Evolutionary conservation across 2,888 invertebrate genomes (phyloP).

Genomic region (Philereme vetulata): DNA sequence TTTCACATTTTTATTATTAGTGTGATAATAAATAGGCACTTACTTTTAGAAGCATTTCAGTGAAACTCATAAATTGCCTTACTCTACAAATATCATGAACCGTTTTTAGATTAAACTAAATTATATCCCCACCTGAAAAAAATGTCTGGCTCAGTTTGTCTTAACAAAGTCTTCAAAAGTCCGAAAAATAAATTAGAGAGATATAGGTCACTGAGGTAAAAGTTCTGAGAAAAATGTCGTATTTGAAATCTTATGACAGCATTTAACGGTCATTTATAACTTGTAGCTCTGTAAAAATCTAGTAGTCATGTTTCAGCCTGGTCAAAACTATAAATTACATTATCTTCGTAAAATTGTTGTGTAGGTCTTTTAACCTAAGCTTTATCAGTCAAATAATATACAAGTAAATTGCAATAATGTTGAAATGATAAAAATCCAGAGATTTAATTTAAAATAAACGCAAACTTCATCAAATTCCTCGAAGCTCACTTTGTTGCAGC

Average conservation of each 20-base stretch:
- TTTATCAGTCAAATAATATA: too few relatives aligned
- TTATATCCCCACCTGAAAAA: too few relatives aligned
- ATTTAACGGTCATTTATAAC: neutral
- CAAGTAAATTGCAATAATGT: neutral
- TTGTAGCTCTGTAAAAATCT: neutral
- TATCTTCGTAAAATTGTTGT: too few relatives aligned
- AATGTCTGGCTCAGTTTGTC: neutral
- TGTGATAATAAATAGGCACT: too few relatives aligned
- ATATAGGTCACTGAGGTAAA: neutral
- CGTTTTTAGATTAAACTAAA: neutral
- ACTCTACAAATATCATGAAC: neutral
- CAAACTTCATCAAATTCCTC: constrained; percentile 17
- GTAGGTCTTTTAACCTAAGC: neutral
- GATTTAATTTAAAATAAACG: constrained; percentile 16
- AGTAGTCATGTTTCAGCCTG: neutral
- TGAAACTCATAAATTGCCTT: too few relatives aligned
- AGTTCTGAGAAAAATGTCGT: neutral
- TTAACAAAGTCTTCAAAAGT: neutral
- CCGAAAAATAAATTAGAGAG: neutral
- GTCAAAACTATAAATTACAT: too few relatives aligned
- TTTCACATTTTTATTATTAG: too few relatives aligned
- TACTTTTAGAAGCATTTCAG: too few relatives aligned
- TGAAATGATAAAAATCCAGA: constrained; percentile 7
- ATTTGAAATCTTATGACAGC: neutral
- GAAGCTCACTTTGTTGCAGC: constrained; percentile 27